A percentile compares a stretch with the other conserved stretches of the same genome.
Evolutionary conservation across 2,113 vertebrate species (phyloP).

Genomic region (Myodes glareolus): DNA sequence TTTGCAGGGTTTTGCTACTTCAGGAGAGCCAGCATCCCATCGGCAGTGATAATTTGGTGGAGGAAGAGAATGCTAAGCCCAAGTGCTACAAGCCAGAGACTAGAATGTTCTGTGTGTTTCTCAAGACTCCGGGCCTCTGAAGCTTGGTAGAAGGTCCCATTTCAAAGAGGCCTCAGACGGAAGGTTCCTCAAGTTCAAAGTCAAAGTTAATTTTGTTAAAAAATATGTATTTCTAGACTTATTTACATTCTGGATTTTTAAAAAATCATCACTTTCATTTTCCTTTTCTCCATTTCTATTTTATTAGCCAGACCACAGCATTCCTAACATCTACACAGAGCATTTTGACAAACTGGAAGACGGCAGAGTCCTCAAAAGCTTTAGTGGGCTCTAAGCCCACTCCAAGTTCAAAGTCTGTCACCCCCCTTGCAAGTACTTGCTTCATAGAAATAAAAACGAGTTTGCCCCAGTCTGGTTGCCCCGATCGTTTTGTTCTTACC

Average conservation of each 20-base stretch:
- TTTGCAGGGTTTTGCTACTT: background rate
- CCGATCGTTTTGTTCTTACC: background rate
- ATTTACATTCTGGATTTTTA: background rate
- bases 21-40: background rate
- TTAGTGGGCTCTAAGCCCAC: background rate
- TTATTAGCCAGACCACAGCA: background rate
- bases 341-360: background rate
- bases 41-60: background rate
- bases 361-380: background rate
- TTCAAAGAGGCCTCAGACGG: background rate
- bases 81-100: background rate
- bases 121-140: background rate
- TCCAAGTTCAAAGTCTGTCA: background rate
- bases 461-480: background rate
- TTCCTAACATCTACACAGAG: slow-evolving; percentile 7
- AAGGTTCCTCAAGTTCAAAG: background rate
- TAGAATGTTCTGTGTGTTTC: background rate
- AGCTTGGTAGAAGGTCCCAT: background rate
- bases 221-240: slow-evolving; percentile 35
- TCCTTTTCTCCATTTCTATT: background rate
- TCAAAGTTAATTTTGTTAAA: slow-evolving; percentile 8
- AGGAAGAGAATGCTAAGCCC: background rate
- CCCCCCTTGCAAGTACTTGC: background rate
- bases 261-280: slow-evolving; percentile 11
- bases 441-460: background rate